A percentile compares a stretch with the other conserved stretches of the same genome.
Evolutionary conservation across 2,113 vertebrate species (phyloP).

Genomic region (Spheniscus mendiculus): DNA sequence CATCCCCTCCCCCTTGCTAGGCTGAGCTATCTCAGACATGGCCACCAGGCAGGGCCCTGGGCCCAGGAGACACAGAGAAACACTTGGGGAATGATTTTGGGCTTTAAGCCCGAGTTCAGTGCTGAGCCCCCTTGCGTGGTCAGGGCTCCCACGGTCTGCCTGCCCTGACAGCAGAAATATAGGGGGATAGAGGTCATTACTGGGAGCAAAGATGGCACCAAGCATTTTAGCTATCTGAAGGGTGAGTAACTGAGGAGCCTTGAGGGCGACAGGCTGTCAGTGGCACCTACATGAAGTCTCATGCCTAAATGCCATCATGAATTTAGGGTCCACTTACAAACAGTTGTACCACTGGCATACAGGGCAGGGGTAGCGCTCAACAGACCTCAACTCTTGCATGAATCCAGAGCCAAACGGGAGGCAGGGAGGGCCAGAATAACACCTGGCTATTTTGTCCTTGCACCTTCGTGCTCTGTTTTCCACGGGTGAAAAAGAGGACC

Average conservation of each 20-base stretch:
- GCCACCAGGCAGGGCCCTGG: background rate
- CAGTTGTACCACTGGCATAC: background rate
- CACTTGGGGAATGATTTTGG: background rate
- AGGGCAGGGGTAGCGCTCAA: background rate
- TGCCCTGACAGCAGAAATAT: background rate
- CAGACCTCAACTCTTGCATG: background rate
- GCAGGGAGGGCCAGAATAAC: background rate
- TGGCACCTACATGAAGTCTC: background rate
- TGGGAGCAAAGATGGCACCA: background rate
- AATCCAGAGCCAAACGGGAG: background rate
- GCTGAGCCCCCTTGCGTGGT: fast-evolving
- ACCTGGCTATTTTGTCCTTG: background rate
- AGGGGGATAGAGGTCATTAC: background rate
- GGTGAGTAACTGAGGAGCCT: background rate
- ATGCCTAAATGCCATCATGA: background rate
- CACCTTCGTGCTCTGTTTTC: conserved; percentile 6
- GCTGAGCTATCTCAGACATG: background rate
- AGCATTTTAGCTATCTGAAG: background rate
- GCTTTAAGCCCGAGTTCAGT: background rate
- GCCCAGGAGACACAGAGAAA: background rate
- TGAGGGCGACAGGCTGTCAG: background rate
- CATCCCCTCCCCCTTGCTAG: background rate
- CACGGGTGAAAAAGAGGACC: background rate
- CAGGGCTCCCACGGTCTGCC: background rate
- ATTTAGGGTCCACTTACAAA: background rate